Conservation (phyloP, 1,140 invertebrate genomes). For the Anagrus nilaparvatae region DNA sequence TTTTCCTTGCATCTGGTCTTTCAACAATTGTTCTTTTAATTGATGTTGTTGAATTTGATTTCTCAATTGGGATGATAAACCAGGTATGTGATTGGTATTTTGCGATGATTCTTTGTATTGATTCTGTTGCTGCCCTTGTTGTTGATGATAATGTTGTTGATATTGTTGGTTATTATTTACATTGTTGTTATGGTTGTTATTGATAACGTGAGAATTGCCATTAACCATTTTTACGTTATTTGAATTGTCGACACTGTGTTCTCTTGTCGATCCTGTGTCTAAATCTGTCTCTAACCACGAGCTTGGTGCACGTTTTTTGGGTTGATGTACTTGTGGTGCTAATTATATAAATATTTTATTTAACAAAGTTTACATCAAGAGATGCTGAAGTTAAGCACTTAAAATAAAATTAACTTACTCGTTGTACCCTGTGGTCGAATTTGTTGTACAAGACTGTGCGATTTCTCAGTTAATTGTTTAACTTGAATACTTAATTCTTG, state of each 20-base stretch:
- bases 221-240: conserved; percentile 16
- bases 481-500: conserved; percentile 74
- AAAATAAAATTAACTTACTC: conserved; percentile 17
- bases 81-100: conserved; percentile 24
- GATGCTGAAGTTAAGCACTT: neutral
- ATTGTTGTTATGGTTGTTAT: neutral
- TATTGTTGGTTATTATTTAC: conserved; percentile 6
- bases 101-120: conserved; percentile 14
- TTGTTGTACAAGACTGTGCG: conserved; percentile 47
- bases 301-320: conserved; percentile 40
- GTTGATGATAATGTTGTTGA: conserved; percentile 6
- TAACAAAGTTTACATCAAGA: neutral
- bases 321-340: conserved; percentile 28
- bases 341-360: too few species aligned
- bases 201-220: conserved; percentile 14
- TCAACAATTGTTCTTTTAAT: conserved; percentile 33
- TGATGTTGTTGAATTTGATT: conserved; percentile 37
- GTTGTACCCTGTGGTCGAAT: conserved; percentile 40
- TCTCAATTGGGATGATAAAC: conserved; percentile 28
- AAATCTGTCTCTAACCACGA: conserved; percentile 85
- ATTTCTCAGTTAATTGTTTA: conserved; percentile 66
- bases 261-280: conserved; percentile 61
- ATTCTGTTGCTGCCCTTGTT: conserved; percentile 9
- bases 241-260: conserved; percentile 38
- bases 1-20: conserved; percentile 36